A percentile compares a stretch with the other conserved stretches of the same genome.
Evolutionary conservation across 2,113 vertebrate species (phyloP).

Genomic region (Alaudala cheleensis): DNA sequence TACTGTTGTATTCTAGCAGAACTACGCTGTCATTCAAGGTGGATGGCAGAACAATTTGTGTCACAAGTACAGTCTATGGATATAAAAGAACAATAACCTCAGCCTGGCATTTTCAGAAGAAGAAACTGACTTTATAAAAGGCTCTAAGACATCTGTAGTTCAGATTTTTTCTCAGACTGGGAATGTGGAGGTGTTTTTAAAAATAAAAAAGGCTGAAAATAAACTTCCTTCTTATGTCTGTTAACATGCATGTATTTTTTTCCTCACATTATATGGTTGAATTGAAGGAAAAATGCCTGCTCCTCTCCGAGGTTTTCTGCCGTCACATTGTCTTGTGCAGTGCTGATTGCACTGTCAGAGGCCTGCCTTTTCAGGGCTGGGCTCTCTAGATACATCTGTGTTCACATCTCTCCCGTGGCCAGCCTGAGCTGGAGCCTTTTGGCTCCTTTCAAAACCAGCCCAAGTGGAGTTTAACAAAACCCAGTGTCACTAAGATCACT

Average conservation of each 20-base stretch:
- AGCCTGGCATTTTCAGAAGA: background rate
- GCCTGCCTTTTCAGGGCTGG: background rate
- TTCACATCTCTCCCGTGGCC: conserved; percentile 56
- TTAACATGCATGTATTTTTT: background rate
- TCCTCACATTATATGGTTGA: background rate
- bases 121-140: background rate
- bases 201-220: background rate
- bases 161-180: background rate
- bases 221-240: background rate
- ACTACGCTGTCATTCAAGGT: background rate
- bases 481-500: conserved; percentile 53
- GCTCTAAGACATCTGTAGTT: background rate
- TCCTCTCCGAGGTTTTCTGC: conserved; percentile 43
- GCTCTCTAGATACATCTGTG: conserved; percentile 60
- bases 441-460: conserved; percentile 67
- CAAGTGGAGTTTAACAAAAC: conserved; percentile 59
- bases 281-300: background rate
- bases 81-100: background rate
- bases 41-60: background rate
- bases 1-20: background rate
- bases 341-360: conserved; percentile 36
- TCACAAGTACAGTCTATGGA: background rate
- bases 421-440: conserved; percentile 39
- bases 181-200: background rate
- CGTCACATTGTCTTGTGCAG: background rate